Evolutionary conservation across 2,888 invertebrate species (phyloP), one percentile per base, ranked within the genome.

Genomic region (Caenorhabditis parvicauda): DNA sequence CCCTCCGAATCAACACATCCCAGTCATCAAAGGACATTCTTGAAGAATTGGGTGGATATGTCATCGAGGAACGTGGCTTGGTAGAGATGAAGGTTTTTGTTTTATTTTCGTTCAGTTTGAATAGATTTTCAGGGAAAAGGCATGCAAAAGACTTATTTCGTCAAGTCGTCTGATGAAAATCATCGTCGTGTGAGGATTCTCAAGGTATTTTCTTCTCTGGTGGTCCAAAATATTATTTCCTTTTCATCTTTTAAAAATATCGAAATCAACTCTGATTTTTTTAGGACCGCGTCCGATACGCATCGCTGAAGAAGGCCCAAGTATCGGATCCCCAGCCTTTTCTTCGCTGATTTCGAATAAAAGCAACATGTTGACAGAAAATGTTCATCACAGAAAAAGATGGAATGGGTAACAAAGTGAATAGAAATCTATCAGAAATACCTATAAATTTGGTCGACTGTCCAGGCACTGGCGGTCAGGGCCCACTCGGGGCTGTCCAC

Each of bases 81-180:
- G 81, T 84, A 2, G 68, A 76, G 5, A 82, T 84, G 75, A 84
- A 84, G 79, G 84, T 62, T 24, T 6, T n/a, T n/a, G n/a, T n/a
- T n/a, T n/a, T n/a, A n/a, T n/a, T n/a, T n/a, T n/a, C n/a, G n/a
- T n/a, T n/a, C n/a, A n/a, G n/a, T n/a, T n/a, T n/a, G n/a, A n/a
- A n/a, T n/a, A n/a, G n/a, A n/a, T n/a, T n/a, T 54, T 24, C 64
- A 83, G 83, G 83, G 83, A 19, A 83, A 83, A 70, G 83, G 83
- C 14, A 76, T 81, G 50, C 77, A 81, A 68, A 70, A 81, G 62
- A 83, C 83, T 5, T 83, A 83, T 60, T 83, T 83, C 64, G 76
- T 83, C 28, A 71, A 74, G 5, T 77, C 77, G 1, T 82, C 83
- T 55, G 81, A 82, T 57, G 60, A 65, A 25, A 65, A 65, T 19